Conservation (phyloP, 2,113 vertebrate species). For the Anolis sagrei region DNA sequence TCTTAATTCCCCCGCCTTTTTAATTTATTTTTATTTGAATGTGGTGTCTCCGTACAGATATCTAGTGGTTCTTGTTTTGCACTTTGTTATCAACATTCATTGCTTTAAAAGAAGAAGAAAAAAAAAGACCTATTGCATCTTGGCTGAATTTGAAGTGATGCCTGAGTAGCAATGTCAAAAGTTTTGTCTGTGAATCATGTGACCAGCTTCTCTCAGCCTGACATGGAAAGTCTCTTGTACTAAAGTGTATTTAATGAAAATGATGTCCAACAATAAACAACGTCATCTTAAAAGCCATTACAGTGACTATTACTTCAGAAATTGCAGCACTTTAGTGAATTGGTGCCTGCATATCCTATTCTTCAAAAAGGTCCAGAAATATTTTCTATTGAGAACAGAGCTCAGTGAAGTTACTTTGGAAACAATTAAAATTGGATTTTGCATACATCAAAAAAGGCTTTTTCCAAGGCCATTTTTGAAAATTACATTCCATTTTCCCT, state of each 20-base stretch:
- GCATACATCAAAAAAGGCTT: too few relatives aligned
- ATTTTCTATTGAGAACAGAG: too few relatives aligned
- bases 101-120: slow-evolving; percentile 68
- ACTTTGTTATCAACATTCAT: slow-evolving; percentile 75
- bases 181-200: slow-evolving; percentile 94
- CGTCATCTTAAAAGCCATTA: slow-evolving; percentile 75
- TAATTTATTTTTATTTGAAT: slow-evolving; percentile 71
- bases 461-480: too few relatives aligned
- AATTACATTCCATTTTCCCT: not conserved
- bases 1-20: slow-evolving; percentile 69
- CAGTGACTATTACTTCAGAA: slow-evolving; percentile 64
- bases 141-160: slow-evolving; percentile 93
- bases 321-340: slow-evolving; percentile 14
- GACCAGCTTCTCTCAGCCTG: slow-evolving; percentile 90
- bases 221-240: slow-evolving; percentile 92
- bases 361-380: not conserved
- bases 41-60: slow-evolving; percentile 77
- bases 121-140: slow-evolving; percentile 80
- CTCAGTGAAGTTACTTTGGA: too few relatives aligned
- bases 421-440: too few relatives aligned
- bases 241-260: slow-evolving; percentile 97
- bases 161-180: slow-evolving; percentile 89
- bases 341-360: slow-evolving; percentile 22
- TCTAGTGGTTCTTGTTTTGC: slow-evolving; percentile 79
- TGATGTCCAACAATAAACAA: slow-evolving; percentile 89